Evolutionary conservation across 2,113 vertebrate species (phyloP), one percentile per base, ranked within the genome.

Genomic region (Xiphias gladius): DNA sequence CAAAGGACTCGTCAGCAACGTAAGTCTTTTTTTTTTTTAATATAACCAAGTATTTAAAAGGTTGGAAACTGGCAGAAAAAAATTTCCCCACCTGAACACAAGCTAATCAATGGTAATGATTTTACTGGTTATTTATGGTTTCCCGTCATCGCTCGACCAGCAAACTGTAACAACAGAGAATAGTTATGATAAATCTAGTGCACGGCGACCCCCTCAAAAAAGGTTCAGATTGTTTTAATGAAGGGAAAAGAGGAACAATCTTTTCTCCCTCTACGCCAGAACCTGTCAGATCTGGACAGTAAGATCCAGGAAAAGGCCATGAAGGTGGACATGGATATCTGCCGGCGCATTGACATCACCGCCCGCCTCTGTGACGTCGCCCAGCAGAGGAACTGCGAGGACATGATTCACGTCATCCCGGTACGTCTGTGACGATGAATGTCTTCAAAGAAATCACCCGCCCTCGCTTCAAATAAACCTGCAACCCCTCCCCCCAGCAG

Each of bases 301-400:
- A 97, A 97, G 94, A 99, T 99, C 91, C 98, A 99, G 92, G 97
- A 99, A 82, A 99, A 99, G 85, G 98, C 97, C 92, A 98, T 98
- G 97, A 98, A 97, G 83, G 98, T 99, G 64, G 98, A 99, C 90
- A 99, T 99, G 98, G 98, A 99, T 62, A 99, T 99, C 91, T 99
- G 98, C 89, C 96, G 98, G 8, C 95, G 98, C 22, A 99, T 99
- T 0, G 98, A 99, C 92, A 99, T 99, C 95, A 99, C 98, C 0
- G 98, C 98, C 72, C 96, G 97, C 14, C 96, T 99, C 58, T 99
- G 98, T 0, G 98, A 99, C 0, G 96, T 99, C 32, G 98, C 98
- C 0, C 98, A 99, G 94, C 98, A 99, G 93, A 96, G 98, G 41
- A 98, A 97, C 95, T 97, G 97, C 0, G 97, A 98, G 90, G 97